These are phyloP conservation scores for Cepphus grylle DNA, from an alignment of 2,113 vertebrate species.

Conservation along the genomic window DNA sequence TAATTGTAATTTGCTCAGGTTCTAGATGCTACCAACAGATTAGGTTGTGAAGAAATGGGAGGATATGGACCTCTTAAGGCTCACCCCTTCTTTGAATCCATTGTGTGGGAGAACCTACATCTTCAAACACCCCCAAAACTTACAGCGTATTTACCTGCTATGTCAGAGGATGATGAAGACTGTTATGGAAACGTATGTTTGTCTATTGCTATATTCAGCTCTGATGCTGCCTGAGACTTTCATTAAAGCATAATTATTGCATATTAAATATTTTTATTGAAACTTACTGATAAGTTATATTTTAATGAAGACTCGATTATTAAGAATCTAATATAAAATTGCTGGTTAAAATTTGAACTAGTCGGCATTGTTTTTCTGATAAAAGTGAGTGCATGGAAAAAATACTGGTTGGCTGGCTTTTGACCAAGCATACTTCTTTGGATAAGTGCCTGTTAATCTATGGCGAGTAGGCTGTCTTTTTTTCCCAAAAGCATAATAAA, in stretches of 20 bases:
- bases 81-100: constrained; percentile 92
- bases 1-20: constrained; percentile 73
- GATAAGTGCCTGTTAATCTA: neutral
- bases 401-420: neutral
- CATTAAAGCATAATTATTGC: neutral
- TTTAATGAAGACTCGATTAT: neutral
- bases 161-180: constrained; percentile 99
- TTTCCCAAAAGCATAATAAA: neutral
- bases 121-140: constrained; percentile 94
- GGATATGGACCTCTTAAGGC: constrained; percentile 89
- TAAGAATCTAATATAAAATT: neutral
- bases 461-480: neutral
- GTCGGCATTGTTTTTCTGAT: neutral
- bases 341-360: neutral
- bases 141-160: constrained; percentile 94
- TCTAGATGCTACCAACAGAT: constrained; percentile 89
- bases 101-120: constrained; percentile 91
- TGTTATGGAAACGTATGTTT: constrained; percentile 95
- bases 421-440: neutral
- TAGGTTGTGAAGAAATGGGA: constrained; percentile 97
- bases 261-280: neutral
- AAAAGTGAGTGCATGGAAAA: neutral
- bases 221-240: neutral
- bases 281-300: neutral
- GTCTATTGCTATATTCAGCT: neutral